Percentiles rank a stretch among this genome's conserved stretches.
phyloP scores from a whole-genome alignment of 2,888 invertebrate genomes.

The Netelia fuscicornis region DNA sequence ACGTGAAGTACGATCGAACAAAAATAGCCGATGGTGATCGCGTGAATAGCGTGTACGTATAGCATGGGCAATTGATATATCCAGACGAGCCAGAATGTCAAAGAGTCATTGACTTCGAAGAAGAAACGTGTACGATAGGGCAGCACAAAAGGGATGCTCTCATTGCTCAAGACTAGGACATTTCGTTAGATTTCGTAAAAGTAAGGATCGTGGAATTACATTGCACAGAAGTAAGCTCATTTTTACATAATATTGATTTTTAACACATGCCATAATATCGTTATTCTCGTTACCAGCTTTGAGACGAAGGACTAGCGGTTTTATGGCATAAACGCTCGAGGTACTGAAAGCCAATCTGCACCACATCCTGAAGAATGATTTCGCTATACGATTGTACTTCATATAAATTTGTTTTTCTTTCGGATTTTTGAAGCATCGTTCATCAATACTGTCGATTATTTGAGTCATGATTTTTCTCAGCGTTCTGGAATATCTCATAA shows the following conservation, averaged over 20 bases:
- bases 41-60: slow-evolving; percentile 43
- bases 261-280: not conserved
- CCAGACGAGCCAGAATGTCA: slow-evolving; percentile 55
- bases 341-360: not conserved
- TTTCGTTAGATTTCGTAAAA: not conserved
- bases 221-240: no score
- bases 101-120: slow-evolving; percentile 46
- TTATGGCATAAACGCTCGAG: slow-evolving; percentile 27
- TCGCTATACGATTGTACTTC: slow-evolving; percentile 31
- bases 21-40: slow-evolving; percentile 49
- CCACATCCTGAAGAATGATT: slow-evolving; percentile 36
- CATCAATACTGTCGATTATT: slow-evolving; percentile 19
- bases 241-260: no score
- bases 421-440: slow-evolving; percentile 20
- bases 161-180: slow-evolving; percentile 37
- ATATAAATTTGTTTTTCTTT: slow-evolving; percentile 47
- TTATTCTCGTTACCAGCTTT: slow-evolving; percentile 32
- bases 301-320: slow-evolving; percentile 26
- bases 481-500: slow-evolving; percentile 35
- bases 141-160: slow-evolving; percentile 42
- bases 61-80: slow-evolving; percentile 55
- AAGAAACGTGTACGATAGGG: slow-evolving; percentile 61
- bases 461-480: slow-evolving; percentile 17
- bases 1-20: slow-evolving; percentile 57
- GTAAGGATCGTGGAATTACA: not conserved